Base-by-base conservation (phyloP, 92 coral and sea anemone genomes). In the Isaurus tuberculatus region DNA sequence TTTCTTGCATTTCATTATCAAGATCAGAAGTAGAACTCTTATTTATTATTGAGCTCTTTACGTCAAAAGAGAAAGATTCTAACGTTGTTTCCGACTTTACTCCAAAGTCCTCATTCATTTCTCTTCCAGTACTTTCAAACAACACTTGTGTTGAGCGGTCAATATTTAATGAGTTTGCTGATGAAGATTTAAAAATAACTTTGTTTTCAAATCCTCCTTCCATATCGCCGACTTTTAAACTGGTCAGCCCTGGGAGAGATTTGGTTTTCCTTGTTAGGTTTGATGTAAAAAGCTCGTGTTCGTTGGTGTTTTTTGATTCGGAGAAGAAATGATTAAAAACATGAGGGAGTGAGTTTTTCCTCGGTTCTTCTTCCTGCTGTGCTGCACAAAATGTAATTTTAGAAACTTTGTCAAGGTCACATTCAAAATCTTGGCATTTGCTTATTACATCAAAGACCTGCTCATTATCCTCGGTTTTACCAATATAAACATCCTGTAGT, bases 401-500 rank as follows among this genome's bases (percentile, higher is more conserved):
- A 57, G 82, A 34, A 22, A 20, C 32, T 42, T 29, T 74, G 49
- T 46, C 80, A 74, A 74, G 80, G 80, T 77, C 70, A 77, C 33
- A 22, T 14, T 58, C 44, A 25, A 14, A 40, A 58, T 58, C 82
- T 16, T 77, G 32, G 13, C 15, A 57, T 34, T 75, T 57, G 49
- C 15, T 77, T 77, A 60, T 77, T 36, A 25, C 36, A 36, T 10
- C 82, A 77, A 14, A 22, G 32, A 57, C 22, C 5, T 34, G 32
- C 25, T 57, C 15, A 22, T 77, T 29, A 36, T 32, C 25, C 53
- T 77, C 64, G 36, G 33, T 32, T 31, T 34, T 17, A 77, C 51
- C 51, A 57, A 15, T 23, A 34, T 11, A 34, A 60, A 61, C 22
- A 32, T 77, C 51, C 70, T 58, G 51, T 34, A 77, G 48, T 57